Base-by-base conservation (phyloP, 2,888 invertebrate genomes). In the Norana najaformis region DNA sequence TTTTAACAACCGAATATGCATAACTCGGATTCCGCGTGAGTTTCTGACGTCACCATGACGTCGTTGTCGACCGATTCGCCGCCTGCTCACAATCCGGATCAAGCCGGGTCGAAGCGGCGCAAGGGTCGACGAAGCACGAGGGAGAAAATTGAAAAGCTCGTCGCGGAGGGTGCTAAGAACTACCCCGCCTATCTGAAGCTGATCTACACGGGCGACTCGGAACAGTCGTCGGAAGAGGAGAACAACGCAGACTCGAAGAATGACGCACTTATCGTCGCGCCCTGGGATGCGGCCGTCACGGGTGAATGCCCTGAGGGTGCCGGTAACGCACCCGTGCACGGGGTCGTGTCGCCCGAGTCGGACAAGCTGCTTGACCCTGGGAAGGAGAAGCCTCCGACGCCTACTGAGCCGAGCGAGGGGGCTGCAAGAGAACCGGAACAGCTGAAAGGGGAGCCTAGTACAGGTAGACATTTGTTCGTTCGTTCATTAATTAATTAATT, bases 171-270 rank as follows among this genome's bases (percentile, higher is more conserved):
- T 8, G 89, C 91, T 20, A 91, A 90, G 38, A 91, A 91, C 83
- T 92, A 92, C 90, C 92, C 92, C 1, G 91, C 92, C 13, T 92
- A 92, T 53, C 89, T 92, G 88, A 92, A 92, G 39, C 91, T 92
- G 20, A 92, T 92, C 34, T 92, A 92, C 91, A 92, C 92, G n/a
- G 92, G 91, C 0, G 92, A 92, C 35, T 91, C 91, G 6, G 92
- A 91, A 88, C 91, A 90, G 47, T 91, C 91, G 2, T 91, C 91
- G 16, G 91, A 91, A 30, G 91, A 91, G 82, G 91, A 91, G 82
- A 90, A 91, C 16, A 35, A 14, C 16, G 88, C 88, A 18, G 83
- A 34, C 3, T 14, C 83, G 35, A 36, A 13, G 83, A 36, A 34
- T 36, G 83, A 18, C 4, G 13, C 14, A 13, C 4, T 3, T 2